A percentile compares a stretch with the other conserved stretches of the same genome.
phyloP scores from a whole-genome alignment of 2,888 invertebrate species.

The Psococerastis gibbosa region DNA sequence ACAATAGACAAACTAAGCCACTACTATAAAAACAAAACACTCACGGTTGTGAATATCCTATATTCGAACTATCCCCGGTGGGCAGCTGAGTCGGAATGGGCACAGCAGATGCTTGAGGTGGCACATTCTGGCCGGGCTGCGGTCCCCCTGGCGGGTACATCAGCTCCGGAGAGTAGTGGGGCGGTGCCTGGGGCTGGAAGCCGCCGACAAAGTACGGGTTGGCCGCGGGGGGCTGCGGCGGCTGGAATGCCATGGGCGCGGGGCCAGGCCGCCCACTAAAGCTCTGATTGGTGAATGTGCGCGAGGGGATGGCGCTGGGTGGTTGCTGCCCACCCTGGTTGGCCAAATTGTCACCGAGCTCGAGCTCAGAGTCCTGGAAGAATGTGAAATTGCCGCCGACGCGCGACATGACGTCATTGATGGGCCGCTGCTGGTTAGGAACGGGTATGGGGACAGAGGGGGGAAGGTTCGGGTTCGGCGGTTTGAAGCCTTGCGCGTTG shows the following conservation, averaged over 20 bases:
- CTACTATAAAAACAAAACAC: too few species aligned
- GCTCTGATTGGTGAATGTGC: conserved; percentile 5
- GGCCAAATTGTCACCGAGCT: not conserved
- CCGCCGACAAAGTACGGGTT: not conserved
- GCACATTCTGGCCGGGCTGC: too few species aligned
- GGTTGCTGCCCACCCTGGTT: not conserved
- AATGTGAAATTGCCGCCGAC: conserved; percentile 2
- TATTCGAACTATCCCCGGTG: not conserved
- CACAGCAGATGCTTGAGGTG: not conserved
- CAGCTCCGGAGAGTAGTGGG: not conserved
- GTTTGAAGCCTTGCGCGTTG: conserved; percentile 8
- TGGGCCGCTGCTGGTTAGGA: not conserved
- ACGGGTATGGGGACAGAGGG: not conserved
- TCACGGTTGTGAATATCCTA: not conserved
- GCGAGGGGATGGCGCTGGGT: not conserved
- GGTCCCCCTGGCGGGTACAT: too few species aligned
- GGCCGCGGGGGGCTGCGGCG: not conserved
- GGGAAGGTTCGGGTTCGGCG: not conserved
- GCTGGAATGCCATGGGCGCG: not conserved
- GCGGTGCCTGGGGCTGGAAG: not conserved
- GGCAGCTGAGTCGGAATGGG: not conserved
- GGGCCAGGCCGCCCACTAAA: not conserved
- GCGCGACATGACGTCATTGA: not conserved
- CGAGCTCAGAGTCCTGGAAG: conserved; percentile 7
- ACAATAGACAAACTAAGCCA: too few species aligned